A percentile compares a stretch with the other conserved stretches of the same genome.
Evolutionary conservation across 2,797 vertebrate genomes (phyloP).

Genomic region (Microctenopoma steveboyesi): DNA sequence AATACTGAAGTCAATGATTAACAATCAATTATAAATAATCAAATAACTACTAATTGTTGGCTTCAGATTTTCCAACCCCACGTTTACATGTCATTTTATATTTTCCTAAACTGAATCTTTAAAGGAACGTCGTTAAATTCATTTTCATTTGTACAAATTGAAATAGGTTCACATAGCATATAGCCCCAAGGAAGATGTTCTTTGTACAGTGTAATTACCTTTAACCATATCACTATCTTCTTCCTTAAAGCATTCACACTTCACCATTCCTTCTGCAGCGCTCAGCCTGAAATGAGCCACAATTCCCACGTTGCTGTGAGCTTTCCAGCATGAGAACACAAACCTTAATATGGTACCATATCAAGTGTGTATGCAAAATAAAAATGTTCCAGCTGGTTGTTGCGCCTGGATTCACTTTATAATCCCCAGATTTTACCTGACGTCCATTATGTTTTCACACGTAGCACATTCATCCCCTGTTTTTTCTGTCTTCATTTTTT

Average conservation of each 20-base stretch:
- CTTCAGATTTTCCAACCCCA: too few relatives aligned
- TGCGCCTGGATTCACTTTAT: constrained; percentile 67
- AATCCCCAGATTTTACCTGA: constrained; percentile 59
- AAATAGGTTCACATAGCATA: neutral
- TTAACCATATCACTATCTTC: neutral
- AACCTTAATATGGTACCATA: constrained; percentile 46
- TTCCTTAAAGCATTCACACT: neutral
- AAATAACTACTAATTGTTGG: too few relatives aligned
- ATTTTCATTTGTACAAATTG: neutral
- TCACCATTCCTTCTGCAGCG: neutral
- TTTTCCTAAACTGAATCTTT: too few relatives aligned
- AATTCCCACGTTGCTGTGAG: constrained; percentile 49
- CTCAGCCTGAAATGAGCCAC: constrained; percentile 16
- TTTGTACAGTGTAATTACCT: neutral
- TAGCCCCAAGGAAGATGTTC: neutral
- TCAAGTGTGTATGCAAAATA: constrained; percentile 53
- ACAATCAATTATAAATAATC: too few relatives aligned
- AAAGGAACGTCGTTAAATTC: neutral
- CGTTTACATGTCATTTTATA: too few relatives aligned
- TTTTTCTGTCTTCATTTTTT: constrained; percentile 44
- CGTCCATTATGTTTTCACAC: constrained; percentile 68
- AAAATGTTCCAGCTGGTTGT: constrained; percentile 67
- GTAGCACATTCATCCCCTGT: constrained; percentile 54
- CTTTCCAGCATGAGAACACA: constrained; percentile 48
- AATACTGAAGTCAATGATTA: too few relatives aligned